Percentiles rank a stretch among this genome's conserved stretches.
phyloP scores from a whole-genome alignment of 2,888 invertebrate genomes.

The Meiosimyza decipiens region DNA sequence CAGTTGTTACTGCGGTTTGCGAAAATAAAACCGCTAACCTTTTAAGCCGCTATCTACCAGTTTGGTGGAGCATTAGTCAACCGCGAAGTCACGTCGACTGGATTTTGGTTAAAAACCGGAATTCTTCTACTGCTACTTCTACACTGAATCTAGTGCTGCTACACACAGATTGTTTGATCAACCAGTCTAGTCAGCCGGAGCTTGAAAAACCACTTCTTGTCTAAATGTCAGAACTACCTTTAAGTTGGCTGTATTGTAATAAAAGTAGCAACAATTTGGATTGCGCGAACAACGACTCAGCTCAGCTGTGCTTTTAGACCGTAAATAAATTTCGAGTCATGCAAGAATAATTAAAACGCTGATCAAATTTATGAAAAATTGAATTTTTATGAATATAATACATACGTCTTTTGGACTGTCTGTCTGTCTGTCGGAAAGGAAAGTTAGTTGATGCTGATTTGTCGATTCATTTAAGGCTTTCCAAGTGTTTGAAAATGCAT shows the following conservation, averaged over 20 bases:
- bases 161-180: no score
- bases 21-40: constrained; percentile 6
- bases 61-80: constrained; percentile 5
- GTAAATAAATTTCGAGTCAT: constrained; percentile 4
- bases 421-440: no score
- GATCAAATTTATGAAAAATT: no score
- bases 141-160: neutral
- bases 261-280: neutral
- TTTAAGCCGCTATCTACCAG: no score
- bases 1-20: constrained; percentile 7
- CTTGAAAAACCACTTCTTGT: constrained; percentile 25
- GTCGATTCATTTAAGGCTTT: no score
- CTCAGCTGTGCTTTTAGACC: constrained; percentile 10
- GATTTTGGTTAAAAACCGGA: constrained; percentile 28
- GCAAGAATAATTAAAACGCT: constrained; percentile 4
- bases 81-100: constrained; percentile 19
- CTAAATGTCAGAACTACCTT: constrained; percentile 28
- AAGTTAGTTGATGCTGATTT: no score
- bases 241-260: neutral
- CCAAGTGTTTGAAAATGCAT: no score
- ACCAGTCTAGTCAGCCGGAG: neutral
- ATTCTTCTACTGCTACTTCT: constrained; percentile 8
- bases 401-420: no score
- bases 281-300: neutral
- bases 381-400: no score